phyloP scores from a whole-genome alignment of 2,888 invertebrate species.

The Heliconius cydno region DNA sequence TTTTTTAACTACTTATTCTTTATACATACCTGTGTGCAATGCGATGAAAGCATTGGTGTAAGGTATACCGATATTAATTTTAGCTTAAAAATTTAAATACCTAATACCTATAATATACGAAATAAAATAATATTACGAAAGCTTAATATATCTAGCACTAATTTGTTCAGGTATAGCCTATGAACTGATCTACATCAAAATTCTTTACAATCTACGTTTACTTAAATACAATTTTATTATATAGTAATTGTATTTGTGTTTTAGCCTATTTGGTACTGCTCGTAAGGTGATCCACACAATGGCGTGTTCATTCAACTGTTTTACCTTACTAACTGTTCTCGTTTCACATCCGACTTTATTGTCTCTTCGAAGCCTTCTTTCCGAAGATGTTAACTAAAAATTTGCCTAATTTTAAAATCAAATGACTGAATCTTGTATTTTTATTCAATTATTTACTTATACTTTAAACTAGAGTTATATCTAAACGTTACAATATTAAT shows the following conservation, averaged over 20 bases:
- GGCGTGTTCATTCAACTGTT: conserved; percentile 66
- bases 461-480: neutral
- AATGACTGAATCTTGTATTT: neutral
- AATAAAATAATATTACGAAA: neutral
- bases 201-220: conserved; percentile 26
- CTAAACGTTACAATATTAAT: neutral
- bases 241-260: conserved; percentile 21
- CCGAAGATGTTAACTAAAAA: conserved; percentile 81
- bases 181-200: conserved; percentile 12
- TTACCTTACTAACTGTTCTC: conserved; percentile 80
- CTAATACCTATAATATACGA: neutral
- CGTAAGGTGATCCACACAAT: conserved; percentile 66
- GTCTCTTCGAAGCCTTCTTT: conserved; percentile 80
- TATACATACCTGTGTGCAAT: conserved; percentile 38
- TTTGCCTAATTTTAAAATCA: conserved; percentile 73
- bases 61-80: conserved; percentile 2
- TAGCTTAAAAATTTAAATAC: neutral
- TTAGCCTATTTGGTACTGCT: conserved; percentile 39
- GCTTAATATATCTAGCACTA: conserved; percentile 8
- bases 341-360: conserved; percentile 81
- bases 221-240: conserved; percentile 18
- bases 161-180: conserved; percentile 9
- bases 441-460: neutral
- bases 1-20: conserved; percentile 28
- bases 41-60: conserved; percentile 45